Percentiles rank a stretch among this genome's conserved stretches.
Evolutionary conservation across 2,113 vertebrate species (phyloP).

Genomic region (Danio rerio): GRCz12tu NC_133184.1:4193501-4194000

Average conservation of each 20-base stretch:
- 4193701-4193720: background rate
- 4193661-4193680: background rate
- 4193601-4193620: slow-evolving; percentile 29
- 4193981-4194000: too few species aligned
- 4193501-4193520: background rate
- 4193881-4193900: too few species aligned
- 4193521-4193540: slow-evolving; percentile 9
- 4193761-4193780: background rate
- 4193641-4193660: background rate
- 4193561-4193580: background rate
- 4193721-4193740: background rate
- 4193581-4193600: slow-evolving; percentile 7
- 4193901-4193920: too few species aligned
- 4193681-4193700: background rate
- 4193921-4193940: too few species aligned
- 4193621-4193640: background rate
- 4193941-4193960: too few species aligned
- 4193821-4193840: too few species aligned
- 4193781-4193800: background rate
- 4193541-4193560: slow-evolving; percentile 15
- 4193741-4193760: background rate
- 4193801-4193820: too few species aligned
- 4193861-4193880: too few species aligned
- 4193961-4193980: too few species aligned
- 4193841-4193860: too few species aligned